phyloP scores from a whole-genome alignment of 2,888 invertebrate genomes.

The Oithona nana region DNA sequence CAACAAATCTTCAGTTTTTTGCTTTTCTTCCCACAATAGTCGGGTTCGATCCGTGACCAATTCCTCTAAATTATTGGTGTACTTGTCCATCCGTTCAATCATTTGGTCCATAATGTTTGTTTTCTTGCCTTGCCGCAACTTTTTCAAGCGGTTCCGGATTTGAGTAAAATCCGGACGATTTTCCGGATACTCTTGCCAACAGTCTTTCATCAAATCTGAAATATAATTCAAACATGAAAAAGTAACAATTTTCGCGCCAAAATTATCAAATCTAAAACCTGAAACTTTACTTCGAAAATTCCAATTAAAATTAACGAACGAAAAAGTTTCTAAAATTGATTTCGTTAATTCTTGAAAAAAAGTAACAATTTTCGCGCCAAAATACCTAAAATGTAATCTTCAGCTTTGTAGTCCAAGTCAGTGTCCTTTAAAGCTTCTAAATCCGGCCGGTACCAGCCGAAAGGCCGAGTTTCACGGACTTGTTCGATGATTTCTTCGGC shows the following conservation, averaged over 20 bases:
- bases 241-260: no score
- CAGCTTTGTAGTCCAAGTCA: background rate
- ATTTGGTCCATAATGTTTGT: slow-evolving; percentile 74
- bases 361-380: slow-evolving; percentile 25
- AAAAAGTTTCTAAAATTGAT: slow-evolving; percentile 53
- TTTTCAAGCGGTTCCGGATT: slow-evolving; percentile 53
- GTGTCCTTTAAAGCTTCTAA: slow-evolving; percentile 1
- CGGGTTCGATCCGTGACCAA: slow-evolving; percentile 63
- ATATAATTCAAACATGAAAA: no score
- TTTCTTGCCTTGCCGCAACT: slow-evolving; percentile 63
- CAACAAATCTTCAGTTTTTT: slow-evolving; percentile 59
- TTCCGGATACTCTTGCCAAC: slow-evolving; percentile 65
- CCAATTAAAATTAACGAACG: slow-evolving; percentile 59
- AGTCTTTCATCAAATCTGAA: slow-evolving; percentile 40
- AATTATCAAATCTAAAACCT: slow-evolving; percentile 24
- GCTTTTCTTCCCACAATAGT: slow-evolving; percentile 59
- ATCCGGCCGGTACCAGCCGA: slow-evolving; percentile 3
- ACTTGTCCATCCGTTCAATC: slow-evolving; percentile 38
- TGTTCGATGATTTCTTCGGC: slow-evolving; percentile 7
- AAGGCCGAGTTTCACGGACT: slow-evolving; percentile 3
- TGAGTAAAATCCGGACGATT: slow-evolving; percentile 56
- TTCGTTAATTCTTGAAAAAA: slow-evolving; percentile 53
- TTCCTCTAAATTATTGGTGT: slow-evolving; percentile 26
- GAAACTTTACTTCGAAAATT: slow-evolving; percentile 57
- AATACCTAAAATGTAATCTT: background rate